Evolutionary conservation across 2,888 invertebrate species (phyloP).

Genomic region (Ctenicera cuprea): DNA sequence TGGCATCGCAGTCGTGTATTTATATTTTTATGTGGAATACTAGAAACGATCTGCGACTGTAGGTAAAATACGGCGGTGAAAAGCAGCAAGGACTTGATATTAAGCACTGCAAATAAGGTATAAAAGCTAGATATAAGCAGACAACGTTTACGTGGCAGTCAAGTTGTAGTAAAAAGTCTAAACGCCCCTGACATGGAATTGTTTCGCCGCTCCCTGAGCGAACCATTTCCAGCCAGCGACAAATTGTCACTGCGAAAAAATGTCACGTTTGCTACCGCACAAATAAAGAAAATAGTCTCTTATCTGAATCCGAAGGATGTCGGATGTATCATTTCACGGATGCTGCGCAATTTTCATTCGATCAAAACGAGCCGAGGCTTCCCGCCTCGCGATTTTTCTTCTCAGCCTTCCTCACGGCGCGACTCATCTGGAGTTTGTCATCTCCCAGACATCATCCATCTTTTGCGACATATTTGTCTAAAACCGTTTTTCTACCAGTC

Average conservation of each 20-base stretch:
- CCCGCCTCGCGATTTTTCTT: constrained; percentile 61
- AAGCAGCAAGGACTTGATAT: neutral
- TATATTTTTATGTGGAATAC: too few relatives aligned
- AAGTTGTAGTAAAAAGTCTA: constrained; percentile 33
- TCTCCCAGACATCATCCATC: constrained; percentile 61
- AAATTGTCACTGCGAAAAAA: constrained; percentile 66
- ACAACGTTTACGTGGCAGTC: constrained; percentile 22
- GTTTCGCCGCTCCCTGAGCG: constrained; percentile 55
- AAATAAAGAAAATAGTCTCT: constrained; percentile 64
- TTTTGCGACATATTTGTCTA: constrained; percentile 54
- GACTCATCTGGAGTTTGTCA: constrained; percentile 62
- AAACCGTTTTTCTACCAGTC: constrained; percentile 52
- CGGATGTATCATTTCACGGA: constrained; percentile 70
- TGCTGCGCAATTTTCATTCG: constrained; percentile 69
- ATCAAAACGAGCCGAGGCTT: constrained; percentile 66
- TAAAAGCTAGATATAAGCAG: constrained; percentile 5
- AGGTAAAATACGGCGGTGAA: too few relatives aligned
- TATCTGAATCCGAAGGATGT: constrained; percentile 66
- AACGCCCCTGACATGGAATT: constrained; percentile 49
- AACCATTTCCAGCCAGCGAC: constrained; percentile 57
- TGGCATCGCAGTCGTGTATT: too few relatives aligned
- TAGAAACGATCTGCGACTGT: too few relatives aligned
- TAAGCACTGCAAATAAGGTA: neutral
- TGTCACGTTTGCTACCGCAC: constrained; percentile 63
- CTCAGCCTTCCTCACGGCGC: constrained; percentile 56